Base-by-base conservation (phyloP, 2,113 vertebrate species). In the Enhydra lutris region DNA sequence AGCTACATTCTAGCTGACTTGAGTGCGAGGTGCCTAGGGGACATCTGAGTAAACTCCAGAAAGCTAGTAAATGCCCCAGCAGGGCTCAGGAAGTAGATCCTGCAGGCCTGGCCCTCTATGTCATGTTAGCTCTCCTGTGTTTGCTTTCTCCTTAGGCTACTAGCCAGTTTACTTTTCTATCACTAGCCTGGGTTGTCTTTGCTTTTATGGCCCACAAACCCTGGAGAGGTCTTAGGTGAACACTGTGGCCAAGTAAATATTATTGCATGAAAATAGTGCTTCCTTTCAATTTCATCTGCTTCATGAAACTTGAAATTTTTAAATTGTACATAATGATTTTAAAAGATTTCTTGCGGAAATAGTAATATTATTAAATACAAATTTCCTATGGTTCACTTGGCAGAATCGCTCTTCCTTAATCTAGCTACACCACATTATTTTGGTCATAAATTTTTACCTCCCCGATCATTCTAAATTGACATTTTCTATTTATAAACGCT, bases 301-400 rank as follows among this genome's bases (percentile, higher is more conserved):
- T 91, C 73, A 52, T 65, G 1, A 55, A 97, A 90, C 17, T 79
- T 91, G 11, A 55, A 23, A 79, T 84, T 89, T 97, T 98, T 95
- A 83, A 95, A 82, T 92, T 83, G 29, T 42, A 74, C 57, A 50
- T 91, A 61, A n/a, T 91, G 3, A 34, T 92, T 97, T 91, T 1
- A 0, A 89, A 89, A 78, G 36, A 42, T 65, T 92, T 95, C 36
- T 91, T 34, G 26, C 94, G 83, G 91, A 97, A 94, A 96, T 69
- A 69, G 15, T 52, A 80, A 89, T 88, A 26, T 65, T 67, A 21
- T 96, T 95, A 97, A 90, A 96, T 76, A 85, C 91, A 85, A 90
- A 69, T 67, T 91, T 74, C 69, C 89, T 34, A 36, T 76, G 74
- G 81, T 74, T 50, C 79, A 81, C 79, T 90, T 91, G 78, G 57